Evolutionary conservation across 2,888 invertebrate species (phyloP), one percentile per base, ranked within the genome.

Genomic region (Acheta domesticus): DNA sequence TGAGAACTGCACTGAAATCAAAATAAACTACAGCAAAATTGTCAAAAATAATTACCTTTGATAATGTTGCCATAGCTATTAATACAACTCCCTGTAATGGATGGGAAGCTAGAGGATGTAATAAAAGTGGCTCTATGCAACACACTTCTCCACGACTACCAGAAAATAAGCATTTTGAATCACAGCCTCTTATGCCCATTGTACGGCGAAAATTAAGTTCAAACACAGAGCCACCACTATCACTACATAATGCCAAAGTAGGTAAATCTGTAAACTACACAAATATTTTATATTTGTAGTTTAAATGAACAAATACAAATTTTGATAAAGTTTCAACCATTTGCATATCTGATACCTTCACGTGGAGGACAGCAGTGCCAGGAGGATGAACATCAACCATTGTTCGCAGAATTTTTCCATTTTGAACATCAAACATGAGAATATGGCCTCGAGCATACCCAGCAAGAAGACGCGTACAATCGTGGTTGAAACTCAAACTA

Each of bases 221-320:
- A 91, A 97, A 99, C 2, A 99, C 98, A 1, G 97, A 98, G 0
- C 99, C 99, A 2, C 97, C 96, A 77, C 95, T 95, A 85, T 99
- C 98, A 23, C 96, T 94, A 83, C 93, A 93, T 49, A 96, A 87
- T 1, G 95, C 96, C 80, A 95, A 86, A 48, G 92, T 91, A 11
- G 92, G 90, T 82, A 91, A 91, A 85, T 93, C 93, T 82, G 94
- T 93, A 85, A 92, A 93, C 90, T 91, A 84, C 20, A 84, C 82
- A 80, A 78, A 75, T n/a, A 75, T n/a, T 75, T 19, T n/a, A 21
- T 21, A 75, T 73, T 73, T n/a, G 5, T 11, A 73, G 73, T 73
- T 73, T 11, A n/a, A 73, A 73, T 73, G 8, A n/a, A n/a, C 73
- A 36, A 36, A 36, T 36, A 1, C 36, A 36, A 5, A 36, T 36